Evolutionary conservation across 2,888 invertebrate genomes (phyloP).

Genomic region (Folsomia candida): DNA sequence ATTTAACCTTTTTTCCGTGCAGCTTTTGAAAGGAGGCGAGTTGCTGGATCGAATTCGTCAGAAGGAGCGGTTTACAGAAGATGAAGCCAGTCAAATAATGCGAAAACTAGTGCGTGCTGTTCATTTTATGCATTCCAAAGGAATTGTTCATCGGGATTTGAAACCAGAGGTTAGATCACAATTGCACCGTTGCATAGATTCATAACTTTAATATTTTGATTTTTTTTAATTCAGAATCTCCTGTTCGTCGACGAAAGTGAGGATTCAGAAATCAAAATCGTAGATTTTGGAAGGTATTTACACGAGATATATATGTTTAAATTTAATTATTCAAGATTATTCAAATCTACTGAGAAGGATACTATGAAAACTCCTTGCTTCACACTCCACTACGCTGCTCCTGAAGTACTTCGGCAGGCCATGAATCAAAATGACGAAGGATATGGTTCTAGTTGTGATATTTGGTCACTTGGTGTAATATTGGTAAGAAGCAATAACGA

Average conservation of each 20-base stretch:
- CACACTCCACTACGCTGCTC: slow-evolving; percentile 87
- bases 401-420: slow-evolving; percentile 73
- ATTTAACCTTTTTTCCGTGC: no score
- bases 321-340: no score
- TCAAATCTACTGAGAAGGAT: slow-evolving; percentile 64
- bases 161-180: slow-evolving; percentile 92
- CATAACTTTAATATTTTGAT: no score
- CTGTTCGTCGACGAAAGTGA: slow-evolving; percentile 63
- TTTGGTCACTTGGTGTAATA: slow-evolving; percentile 94
- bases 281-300: slow-evolving; percentile 97
- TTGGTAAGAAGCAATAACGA: no score
- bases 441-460: slow-evolving; percentile 90
- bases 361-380: slow-evolving; percentile 81
- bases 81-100: slow-evolving; percentile 74
- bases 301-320: no score
- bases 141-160: slow-evolving; percentile 87
- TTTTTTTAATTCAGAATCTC: no score
- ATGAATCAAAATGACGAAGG: slow-evolving; percentile 53
- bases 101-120: slow-evolving; percentile 79
- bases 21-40: slow-evolving; percentile 81
- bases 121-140: slow-evolving; percentile 75
- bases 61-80: slow-evolving; percentile 70
- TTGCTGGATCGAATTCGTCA: slow-evolving; percentile 66
- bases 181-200: no score
- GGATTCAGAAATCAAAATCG: slow-evolving; percentile 73